These are phyloP conservation scores for Hoplodrina blanda DNA, from an alignment of 2,888 invertebrate genomes.

Conservation along the genomic window DNA sequence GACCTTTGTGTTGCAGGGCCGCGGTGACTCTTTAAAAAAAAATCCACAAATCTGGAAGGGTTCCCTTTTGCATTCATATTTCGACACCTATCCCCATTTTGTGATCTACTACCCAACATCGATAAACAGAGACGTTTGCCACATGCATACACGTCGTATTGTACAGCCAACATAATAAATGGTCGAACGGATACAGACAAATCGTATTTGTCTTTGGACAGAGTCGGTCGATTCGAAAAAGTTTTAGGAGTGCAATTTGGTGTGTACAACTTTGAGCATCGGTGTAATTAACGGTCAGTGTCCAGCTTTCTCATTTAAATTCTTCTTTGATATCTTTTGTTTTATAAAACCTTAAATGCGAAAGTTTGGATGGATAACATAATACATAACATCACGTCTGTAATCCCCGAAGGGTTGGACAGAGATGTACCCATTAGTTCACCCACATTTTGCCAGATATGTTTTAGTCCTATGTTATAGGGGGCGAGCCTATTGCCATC, in stretches of 20 bases:
- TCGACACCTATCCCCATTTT: neutral
- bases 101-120: neutral
- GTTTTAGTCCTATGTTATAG: too few species aligned
- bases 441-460: too few species aligned
- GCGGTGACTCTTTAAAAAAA: too few species aligned
- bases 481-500: too few species aligned
- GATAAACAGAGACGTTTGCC: neutral
- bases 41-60: too few species aligned
- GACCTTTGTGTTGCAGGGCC: too few species aligned
- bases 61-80: neutral
- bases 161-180: constrained; percentile 30
- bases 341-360: too few species aligned
- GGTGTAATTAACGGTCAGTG: neutral
- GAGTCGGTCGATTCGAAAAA: constrained; percentile 18
- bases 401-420: too few species aligned
- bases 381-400: too few species aligned
- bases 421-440: too few species aligned
- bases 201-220: constrained; percentile 40
- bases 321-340: too few species aligned
- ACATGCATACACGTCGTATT: constrained; percentile 16
- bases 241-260: constrained; percentile 1
- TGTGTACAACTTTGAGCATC: neutral
- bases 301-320: neutral
- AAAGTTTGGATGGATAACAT: too few species aligned
- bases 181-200: constrained; percentile 18